Conservation (phyloP, 2,797 vertebrate species). For the Fundulus diaphanus region DNA sequence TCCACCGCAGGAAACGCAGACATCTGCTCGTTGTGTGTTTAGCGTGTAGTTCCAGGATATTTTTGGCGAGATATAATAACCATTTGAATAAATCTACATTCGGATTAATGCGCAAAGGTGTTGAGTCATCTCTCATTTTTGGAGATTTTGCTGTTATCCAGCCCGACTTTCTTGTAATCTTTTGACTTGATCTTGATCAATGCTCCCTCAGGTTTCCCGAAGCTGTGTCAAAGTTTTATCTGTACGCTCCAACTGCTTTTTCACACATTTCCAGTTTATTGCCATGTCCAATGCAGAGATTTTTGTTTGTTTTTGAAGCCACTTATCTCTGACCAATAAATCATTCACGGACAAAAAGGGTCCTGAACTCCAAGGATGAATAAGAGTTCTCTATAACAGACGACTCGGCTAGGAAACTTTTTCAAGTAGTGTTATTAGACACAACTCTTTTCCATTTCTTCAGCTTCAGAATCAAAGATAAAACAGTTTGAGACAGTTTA, state of each 20-base stretch:
- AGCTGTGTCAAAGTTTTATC: not conserved
- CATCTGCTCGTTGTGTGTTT: not conserved
- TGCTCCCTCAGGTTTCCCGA: not conserved
- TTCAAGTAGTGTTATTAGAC: not conserved
- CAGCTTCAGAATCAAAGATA: not conserved
- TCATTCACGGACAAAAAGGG: not conserved
- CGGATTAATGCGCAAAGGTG: not conserved
- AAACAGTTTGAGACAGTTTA: not conserved
- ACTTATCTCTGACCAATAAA: not conserved
- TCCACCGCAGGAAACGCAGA: not conserved
- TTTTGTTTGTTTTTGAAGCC: not conserved
- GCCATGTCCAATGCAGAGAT: not conserved
- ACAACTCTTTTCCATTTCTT: not conserved
- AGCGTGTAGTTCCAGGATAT: constrained; percentile 1
- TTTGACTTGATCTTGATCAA: not conserved
- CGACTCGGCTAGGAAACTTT: not conserved
- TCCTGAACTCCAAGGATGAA: not conserved
- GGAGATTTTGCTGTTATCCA: not conserved
- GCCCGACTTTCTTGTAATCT: not conserved
- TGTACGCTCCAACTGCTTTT: not conserved
- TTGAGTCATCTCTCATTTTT: not conserved
- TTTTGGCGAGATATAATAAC: not conserved
- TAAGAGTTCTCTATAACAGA: not conserved
- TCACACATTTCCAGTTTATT: not conserved
- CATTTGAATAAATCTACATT: not conserved